Evolutionary conservation across 2,888 invertebrate species (phyloP), one percentile per base, ranked within the genome.

Genomic region (Morpho helenor): DNA sequence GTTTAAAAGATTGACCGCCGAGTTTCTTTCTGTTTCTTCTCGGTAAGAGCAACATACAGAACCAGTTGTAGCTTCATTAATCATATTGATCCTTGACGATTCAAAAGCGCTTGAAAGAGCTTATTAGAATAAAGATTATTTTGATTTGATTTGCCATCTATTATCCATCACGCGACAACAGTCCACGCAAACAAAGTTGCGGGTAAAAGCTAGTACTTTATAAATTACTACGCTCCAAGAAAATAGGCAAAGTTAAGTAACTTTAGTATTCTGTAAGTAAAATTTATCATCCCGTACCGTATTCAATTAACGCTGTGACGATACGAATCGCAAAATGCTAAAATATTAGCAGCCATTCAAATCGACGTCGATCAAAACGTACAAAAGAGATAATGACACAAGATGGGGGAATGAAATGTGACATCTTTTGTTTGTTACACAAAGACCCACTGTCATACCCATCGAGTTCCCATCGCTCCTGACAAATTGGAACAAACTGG

Each of bases 401-500:
- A 73, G 69, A 69, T 66, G 64, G 64, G 64, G 67, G 62, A 69
- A 69, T 65, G 66, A 74, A 79, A 79, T 71, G 73, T 71, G 66
- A 69, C 74, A 75, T 74, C 77, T 74, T 80, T 82, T 84, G 79
- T 84, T 80, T 81, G 76, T 74, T 71, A 75, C 71, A 66, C 66
- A 66, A 60, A 63, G 63, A 71, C 72, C 76, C 71, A 72, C 79
- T 81, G 77, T 84, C 77, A 70, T 77, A 72, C 61, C 77, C 76
- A 83, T 80, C 78, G 83, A 77, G 79, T 81, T 79, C 76, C 76
- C 74, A 84, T 84, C 80, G 80, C 74, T 75, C 72, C 72, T 79
- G 80, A 84, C 81, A 85, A 87, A 87, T 87, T 85, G 80, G 80
- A 82, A 85, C 83, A 82, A 84, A 83, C 82, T 80, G 77, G 69